Evolutionary conservation across 2,888 invertebrate genomes (phyloP), one percentile per base, ranked within the genome.

Genomic region (Hypena proboscidalis): DNA sequence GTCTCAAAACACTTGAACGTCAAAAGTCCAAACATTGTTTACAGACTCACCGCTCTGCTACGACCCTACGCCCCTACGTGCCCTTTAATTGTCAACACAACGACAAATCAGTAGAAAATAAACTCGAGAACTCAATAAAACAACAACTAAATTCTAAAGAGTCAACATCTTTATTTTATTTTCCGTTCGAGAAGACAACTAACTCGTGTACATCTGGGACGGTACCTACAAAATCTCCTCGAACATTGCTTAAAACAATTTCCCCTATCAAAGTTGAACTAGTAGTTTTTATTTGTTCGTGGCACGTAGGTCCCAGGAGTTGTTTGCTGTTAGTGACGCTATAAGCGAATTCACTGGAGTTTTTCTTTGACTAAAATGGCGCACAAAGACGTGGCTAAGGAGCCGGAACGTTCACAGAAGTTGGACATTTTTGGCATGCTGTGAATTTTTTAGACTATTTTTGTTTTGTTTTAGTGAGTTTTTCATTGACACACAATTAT

Each of bases 231-330:
- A 76, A 80, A 80, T 80, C 81, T 79, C 65, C 71, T 75, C 73
- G 71, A 68, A 70, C 77, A 74, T 76, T 69, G 50, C 80, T 81
- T 82, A 80, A 83, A 83, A 83, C 83, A 83, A 84, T 83, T 83
- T 80, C 76, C 77, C 67, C 78, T 76, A 81, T 83, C 80, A 82
- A 80, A 84, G 77, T 81, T 80, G 75, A 74, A 69, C 70, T 58
- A 67, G 73, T 73, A 77, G 80, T 82, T 83, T 80, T 81, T 82
- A 80, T 80, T 80, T 81, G 79, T 82, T 80, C 80, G 65, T 67
- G 70, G 77, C 82, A 82, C 82, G 83, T 82, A 63, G 61, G 73
- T 78, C 83, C 77, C 82, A 42, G 25, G 83, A 77, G 84, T 74
- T 83, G 81, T 82, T 61, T 78, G 77, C 77, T 77, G 74, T 77